Base-by-base conservation (phyloP, 2,888 invertebrate genomes). In the Mimumesa dahlbomi region DNA sequence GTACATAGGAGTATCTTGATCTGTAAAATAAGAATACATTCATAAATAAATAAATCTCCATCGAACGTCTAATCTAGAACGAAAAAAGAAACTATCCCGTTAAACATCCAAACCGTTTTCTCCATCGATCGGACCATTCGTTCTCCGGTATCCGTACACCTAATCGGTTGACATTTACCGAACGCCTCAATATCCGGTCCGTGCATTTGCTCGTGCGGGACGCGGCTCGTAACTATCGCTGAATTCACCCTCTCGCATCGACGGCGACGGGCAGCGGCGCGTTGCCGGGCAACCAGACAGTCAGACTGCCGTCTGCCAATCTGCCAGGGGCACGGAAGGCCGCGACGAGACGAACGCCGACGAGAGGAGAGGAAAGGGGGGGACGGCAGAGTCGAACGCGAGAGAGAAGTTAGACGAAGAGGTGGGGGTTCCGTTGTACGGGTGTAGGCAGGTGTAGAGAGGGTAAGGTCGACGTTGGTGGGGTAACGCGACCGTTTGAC, bases 281-380 rank as follows among this genome's bases (percentile, higher is more conserved):
- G 87, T 87, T 87, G 87, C 87, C 77, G 78, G 82, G 87, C 86
- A 87, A 87, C 87, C 84, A 87, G 86, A 86, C 87, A 82, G 82
- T 82, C 82, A 79, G 84, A 84, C 84, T 79, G 80, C 80, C 79
- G 84, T 85, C 84, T 85, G 84, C 84, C 83, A 83, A 87, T 86
- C 83, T 79, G 77, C 67, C 75, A 70, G 69, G 78, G 69, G 70
- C 56, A 57, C 74, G 65, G 73, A 62, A 73, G 52, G 65, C 65
- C 48, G 46, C 72, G 31, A 42, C 50, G n/a, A 31, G 16, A 16
- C 21, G 40, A 48, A 45, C 21, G 46, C 25, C 16, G 53, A n/a
- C 45, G 50, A 42, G 57, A 38, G 45, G 40, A 53, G 46, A 45
- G 57, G 3, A 14, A 14, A 29, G 48, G 31, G 48, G 54, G 38